phyloP scores from a whole-genome alignment of 1,140 invertebrate species.

The Rhynchophorus ferrugineus region DNA sequence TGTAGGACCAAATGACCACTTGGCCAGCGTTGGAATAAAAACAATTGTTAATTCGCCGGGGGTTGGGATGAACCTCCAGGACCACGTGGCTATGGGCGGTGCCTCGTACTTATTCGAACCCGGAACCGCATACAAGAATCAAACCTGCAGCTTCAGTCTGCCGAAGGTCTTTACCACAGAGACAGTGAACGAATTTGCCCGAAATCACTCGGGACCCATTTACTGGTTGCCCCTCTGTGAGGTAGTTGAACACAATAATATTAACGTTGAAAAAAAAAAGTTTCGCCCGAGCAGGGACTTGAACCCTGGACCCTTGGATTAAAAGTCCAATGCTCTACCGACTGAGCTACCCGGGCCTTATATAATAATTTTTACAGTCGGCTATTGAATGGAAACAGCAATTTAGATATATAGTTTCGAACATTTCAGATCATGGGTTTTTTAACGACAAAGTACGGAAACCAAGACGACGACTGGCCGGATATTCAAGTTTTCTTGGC shows the following conservation, averaged over 20 bases:
- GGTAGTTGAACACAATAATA: too few relatives aligned
- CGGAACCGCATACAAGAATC: slow-evolving; percentile 41
- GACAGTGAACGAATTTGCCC: slow-evolving; percentile 49
- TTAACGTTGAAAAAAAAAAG: slow-evolving; percentile 16
- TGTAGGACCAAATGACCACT: slow-evolving; percentile 58
- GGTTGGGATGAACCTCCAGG: slow-evolving; percentile 69
- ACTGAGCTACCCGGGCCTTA: slow-evolving; percentile 73
- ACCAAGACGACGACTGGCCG: slow-evolving; percentile 58
- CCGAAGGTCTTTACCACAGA: slow-evolving; percentile 47
- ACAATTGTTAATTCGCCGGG: slow-evolving; percentile 53
- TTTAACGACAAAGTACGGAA: slow-evolving; percentile 63
- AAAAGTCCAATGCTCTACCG: slow-evolving; percentile 73
- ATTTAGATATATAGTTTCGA: too few relatives aligned
- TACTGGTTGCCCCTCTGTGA: slow-evolving; percentile 63
- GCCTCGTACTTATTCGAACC: slow-evolving; percentile 40
- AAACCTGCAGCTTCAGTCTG: slow-evolving; percentile 52
- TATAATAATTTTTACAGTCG: too few relatives aligned
- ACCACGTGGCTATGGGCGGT: slow-evolving; percentile 61
- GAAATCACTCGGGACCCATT: slow-evolving; percentile 50
- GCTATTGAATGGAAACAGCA: too few relatives aligned
- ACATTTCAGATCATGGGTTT: slow-evolving; percentile 54
- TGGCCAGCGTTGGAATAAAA: slow-evolving; percentile 52
- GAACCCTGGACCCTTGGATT: slow-evolving; percentile 73
- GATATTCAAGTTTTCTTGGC: slow-evolving; percentile 71
- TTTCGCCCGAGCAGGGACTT: slow-evolving; percentile 68